A percentile compares a stretch with the other conserved stretches of the same genome.
phyloP scores from a whole-genome alignment of 2,113 vertebrate genomes.

The Prunella himalayana region DNA sequence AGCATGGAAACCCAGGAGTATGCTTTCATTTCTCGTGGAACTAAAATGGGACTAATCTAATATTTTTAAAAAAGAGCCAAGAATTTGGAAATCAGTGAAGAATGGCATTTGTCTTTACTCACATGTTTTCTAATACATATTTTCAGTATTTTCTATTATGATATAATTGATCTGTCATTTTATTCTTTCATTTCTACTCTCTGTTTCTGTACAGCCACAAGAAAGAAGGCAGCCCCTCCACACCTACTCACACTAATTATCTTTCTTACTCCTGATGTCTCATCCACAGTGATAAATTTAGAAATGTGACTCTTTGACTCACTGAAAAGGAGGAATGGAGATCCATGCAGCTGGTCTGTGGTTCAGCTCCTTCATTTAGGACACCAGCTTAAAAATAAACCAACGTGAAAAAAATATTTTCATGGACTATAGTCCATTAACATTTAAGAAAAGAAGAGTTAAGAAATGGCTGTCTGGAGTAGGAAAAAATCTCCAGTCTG shows the following conservation, averaged over 20 bases:
- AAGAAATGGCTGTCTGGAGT: not conserved
- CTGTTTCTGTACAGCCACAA: not conserved
- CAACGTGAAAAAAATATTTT: not conserved
- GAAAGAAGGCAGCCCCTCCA: not conserved
- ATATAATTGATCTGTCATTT: not conserved
- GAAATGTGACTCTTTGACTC: not conserved
- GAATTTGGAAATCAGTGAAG: not conserved
- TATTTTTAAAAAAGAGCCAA: not conserved
- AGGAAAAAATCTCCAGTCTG: not conserved
- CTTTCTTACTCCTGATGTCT: not conserved
- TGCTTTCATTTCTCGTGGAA: not conserved
- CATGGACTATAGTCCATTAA: not conserved
- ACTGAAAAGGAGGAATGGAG: not conserved
- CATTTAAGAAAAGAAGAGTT: not conserved
- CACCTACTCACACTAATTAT: not conserved
- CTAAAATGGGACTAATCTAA: not conserved
- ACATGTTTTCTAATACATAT: not conserved
- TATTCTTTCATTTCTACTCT: not conserved
- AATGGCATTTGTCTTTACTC: not conserved
- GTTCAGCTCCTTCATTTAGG: not conserved
- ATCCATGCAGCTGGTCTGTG: not conserved
- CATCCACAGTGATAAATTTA: not conserved
- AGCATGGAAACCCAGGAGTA: not conserved
- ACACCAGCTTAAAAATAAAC: not conserved
- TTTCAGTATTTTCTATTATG: not conserved